Evolutionary conservation across 2,797 vertebrate species (phyloP), one percentile per base, ranked within the genome.

Genomic region (Rhabdomys pumilio): DNA sequence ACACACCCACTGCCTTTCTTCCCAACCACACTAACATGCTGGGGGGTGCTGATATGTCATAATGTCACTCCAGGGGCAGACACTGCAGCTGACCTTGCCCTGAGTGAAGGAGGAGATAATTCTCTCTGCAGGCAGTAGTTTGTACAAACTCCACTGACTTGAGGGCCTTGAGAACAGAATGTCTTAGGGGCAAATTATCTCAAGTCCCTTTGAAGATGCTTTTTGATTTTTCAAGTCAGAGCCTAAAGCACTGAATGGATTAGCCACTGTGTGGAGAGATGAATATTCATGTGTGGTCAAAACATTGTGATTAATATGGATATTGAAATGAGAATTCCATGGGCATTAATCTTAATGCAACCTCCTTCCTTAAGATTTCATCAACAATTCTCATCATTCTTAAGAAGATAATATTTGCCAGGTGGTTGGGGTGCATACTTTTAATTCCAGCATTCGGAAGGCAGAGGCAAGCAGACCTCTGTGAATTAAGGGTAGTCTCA

Each of bases 291-390:
- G 53, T 65, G 3, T 41, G 69, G 38, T 24, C 83, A 22, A 88
- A 93, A 55, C 7, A 1, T 34, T 87, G 24, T 80, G 57, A 79
- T 67, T 88, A 77, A 85, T 82, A 77, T 88, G 8, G 34, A 76
- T 67, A 67, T 85, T 85, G 63, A 82, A 91, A 85, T 57, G 67
- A 29, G 41, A 91, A 93, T 87, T 82, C 29, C 53, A n/a, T 20
- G 41, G 47, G 13, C 59, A 77, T 85, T 93, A 76, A 44, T 75
- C 87, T 80, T 83, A 26, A 14, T 72, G 22, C 61, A 86, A 50
- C 77, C 26, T 93, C 63, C 65, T 41, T 72, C 84, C n/a, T 93
- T 55, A 93, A 65, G 77, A 88, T 50, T 73, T 95, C 69, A 84
- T 80, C 89, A 57, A 47, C 53, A 96, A 69, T 57, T 38, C 38